phyloP scores from a whole-genome alignment of 2,797 vertebrate species.

The Microhierax caerulescens region DNA sequence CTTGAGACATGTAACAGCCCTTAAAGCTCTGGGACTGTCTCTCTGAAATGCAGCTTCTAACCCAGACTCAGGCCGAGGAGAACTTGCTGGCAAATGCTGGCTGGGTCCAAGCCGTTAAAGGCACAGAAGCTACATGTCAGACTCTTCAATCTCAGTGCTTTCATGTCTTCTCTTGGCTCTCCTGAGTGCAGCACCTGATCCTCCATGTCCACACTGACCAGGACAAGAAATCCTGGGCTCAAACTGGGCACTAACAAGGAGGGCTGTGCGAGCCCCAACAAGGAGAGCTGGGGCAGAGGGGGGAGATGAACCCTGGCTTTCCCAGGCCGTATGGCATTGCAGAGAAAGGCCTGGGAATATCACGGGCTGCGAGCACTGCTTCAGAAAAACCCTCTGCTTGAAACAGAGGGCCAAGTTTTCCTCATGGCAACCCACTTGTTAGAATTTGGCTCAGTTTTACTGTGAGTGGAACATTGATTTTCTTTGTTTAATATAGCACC shows the following conservation, averaged over 20 bases:
- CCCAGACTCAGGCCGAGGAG: background rate
- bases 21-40: background rate
- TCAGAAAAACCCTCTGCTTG: background rate
- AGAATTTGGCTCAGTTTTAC: background rate
- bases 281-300: background rate
- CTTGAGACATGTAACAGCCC: background rate
- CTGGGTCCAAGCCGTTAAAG: background rate
- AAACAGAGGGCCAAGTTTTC: background rate
- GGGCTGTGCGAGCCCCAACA: accelerated
- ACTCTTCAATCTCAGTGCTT: background rate
- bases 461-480: background rate
- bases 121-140: background rate
- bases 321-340: background rate
- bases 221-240: background rate
- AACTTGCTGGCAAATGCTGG: background rate
- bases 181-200: background rate
- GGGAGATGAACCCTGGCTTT: background rate
- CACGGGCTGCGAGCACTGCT: background rate
- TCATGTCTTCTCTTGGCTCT: background rate
- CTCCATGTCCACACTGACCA: background rate
- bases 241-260: background rate
- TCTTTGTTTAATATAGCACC: background rate
- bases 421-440: background rate
- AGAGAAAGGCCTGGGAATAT: background rate
- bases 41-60: background rate